Evolutionary conservation across 2,113 vertebrate species (phyloP).

Genomic region (Strix aluco): DNA sequence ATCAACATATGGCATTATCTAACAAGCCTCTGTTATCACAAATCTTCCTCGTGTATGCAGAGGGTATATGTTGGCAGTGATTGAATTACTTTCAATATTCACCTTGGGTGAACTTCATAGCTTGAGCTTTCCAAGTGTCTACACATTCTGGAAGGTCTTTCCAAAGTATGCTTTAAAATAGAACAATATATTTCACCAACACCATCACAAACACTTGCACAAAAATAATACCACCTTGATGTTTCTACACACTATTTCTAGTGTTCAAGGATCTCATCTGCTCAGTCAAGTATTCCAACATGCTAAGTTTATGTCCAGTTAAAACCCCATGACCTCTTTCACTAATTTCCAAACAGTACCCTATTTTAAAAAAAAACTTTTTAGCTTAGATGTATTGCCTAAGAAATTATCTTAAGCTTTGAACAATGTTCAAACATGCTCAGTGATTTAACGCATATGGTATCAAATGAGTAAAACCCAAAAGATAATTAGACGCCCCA

Average conservation of each 20-base stretch:
- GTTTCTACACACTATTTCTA: neutral
- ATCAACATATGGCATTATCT: neutral
- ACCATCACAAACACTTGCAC: neutral
- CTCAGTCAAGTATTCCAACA: neutral
- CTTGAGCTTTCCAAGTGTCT: neutral
- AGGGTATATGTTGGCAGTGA: neutral
- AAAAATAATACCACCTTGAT: neutral
- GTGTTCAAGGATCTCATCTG: neutral
- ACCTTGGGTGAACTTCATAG: neutral
- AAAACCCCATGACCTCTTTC: neutral
- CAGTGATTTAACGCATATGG: neutral
- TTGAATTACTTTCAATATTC: neutral
- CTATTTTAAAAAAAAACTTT: neutral
- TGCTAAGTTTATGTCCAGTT: neutral
- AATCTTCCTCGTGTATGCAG: fast-evolving
- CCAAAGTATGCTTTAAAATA: neutral
- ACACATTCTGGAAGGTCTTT: neutral
- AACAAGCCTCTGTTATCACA: neutral
- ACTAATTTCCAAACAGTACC: neutral
- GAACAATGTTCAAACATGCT: neutral
- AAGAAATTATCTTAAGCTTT: neutral
- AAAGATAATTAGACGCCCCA: neutral
- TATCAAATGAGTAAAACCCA: neutral
- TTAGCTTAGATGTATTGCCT: neutral
- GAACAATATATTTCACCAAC: neutral